A percentile compares a stretch with the other conserved stretches of the same genome.
Conservation (phyloP, 2,888 invertebrate species). For the Laspeyria flexula region DNA sequence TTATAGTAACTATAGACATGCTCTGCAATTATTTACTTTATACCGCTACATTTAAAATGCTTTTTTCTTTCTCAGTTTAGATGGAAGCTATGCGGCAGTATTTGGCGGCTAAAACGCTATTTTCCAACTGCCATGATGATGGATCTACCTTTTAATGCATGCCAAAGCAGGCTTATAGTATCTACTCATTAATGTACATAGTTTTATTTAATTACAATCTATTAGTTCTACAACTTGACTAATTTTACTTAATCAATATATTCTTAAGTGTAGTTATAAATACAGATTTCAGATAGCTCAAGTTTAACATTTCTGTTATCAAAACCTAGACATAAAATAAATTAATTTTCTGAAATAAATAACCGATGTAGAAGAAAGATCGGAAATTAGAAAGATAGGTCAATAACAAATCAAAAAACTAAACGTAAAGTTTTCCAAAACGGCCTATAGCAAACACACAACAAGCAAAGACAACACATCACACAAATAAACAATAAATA, state of each 20-base stretch:
- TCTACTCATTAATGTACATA: constrained; percentile 34
- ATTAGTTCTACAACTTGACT: constrained; percentile 29
- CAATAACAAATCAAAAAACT: constrained; percentile 52
- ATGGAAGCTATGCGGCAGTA: constrained; percentile 64
- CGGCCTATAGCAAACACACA: constrained; percentile 86
- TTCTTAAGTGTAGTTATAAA: constrained; percentile 36
- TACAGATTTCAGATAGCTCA: constrained; percentile 39
- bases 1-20: constrained; percentile 38
- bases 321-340: constrained; percentile 46
- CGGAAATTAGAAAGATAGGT: constrained; percentile 66
- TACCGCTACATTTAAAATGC: constrained; percentile 47
- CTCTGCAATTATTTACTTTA: constrained; percentile 33
- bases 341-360: constrained; percentile 24
- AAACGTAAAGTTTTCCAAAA: constrained; percentile 80
- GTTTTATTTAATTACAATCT: constrained; percentile 18
- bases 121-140: constrained; percentile 59
- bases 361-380: constrained; percentile 69
- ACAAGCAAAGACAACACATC: constrained; percentile 81
- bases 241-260: constrained; percentile 28
- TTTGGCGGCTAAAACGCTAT: constrained; percentile 60
- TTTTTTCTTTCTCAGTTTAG: constrained; percentile 38
- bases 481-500: constrained; percentile 74
- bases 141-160: constrained; percentile 56
- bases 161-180: constrained; percentile 65
- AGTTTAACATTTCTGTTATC: constrained; percentile 23